Evolutionary conservation across 1,140 invertebrate species (phyloP).

Genomic region (Bombus waltoni): DNA sequence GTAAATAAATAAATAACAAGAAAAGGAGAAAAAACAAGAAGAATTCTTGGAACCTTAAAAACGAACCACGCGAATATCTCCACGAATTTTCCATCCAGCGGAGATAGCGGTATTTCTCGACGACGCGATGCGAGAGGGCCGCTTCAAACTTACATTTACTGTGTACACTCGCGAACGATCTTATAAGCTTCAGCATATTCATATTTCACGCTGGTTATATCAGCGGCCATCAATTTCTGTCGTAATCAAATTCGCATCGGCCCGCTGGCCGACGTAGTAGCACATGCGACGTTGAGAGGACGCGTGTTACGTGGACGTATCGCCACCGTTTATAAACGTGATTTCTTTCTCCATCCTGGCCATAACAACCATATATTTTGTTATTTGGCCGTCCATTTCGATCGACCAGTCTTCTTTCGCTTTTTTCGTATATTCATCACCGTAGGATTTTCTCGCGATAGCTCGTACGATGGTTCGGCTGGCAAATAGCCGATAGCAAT

Average conservation of each 20-base stretch:
- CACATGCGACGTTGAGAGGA: too few species aligned
- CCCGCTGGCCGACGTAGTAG: background rate
- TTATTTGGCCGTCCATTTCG: background rate
- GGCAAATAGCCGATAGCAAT: too few species aligned
- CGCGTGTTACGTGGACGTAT: background rate
- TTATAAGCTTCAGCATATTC: constrained; percentile 29
- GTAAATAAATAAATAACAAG: background rate
- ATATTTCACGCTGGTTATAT: constrained; percentile 34
- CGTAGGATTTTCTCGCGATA: too few species aligned
- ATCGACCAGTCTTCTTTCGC: background rate
- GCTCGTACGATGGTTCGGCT: too few species aligned
- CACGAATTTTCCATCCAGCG: background rate
- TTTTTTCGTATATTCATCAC: background rate
- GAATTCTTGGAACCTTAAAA: background rate
- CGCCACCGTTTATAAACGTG: constrained; percentile 12
- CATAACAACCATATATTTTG: constrained; percentile 1
- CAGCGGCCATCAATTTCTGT: constrained; percentile 24
- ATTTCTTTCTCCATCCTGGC: background rate
- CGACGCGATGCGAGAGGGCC: background rate
- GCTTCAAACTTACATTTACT: background rate
- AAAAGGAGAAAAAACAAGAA: background rate
- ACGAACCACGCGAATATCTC: background rate
- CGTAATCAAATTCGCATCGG: constrained; percentile 33
- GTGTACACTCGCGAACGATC: background rate
- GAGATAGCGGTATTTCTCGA: background rate